These are phyloP conservation scores for Euwallacea fornicatus DNA, from an alignment of 1,140 invertebrate genomes.

Conservation along the genomic window DNA sequence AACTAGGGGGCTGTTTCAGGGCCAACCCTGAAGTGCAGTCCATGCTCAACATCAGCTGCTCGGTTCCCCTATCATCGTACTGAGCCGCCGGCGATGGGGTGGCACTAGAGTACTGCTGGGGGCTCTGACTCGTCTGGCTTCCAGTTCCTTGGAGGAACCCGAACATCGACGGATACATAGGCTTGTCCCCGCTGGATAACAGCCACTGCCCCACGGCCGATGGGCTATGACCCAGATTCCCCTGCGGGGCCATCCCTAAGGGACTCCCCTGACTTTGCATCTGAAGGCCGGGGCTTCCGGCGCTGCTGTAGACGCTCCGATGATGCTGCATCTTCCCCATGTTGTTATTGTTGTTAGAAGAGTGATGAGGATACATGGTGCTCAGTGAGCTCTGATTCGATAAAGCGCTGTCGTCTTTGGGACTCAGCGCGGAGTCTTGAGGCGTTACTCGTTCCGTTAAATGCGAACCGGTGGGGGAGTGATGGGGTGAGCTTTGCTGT, in stretches of 20 bases:
- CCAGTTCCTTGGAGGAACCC: conserved; percentile 52
- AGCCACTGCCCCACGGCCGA: conserved; percentile 56
- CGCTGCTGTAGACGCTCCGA: conserved; percentile 48
- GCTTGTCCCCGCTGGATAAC: conserved; percentile 58
- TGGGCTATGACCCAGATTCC: conserved; percentile 49
- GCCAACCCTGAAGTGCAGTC: conserved; percentile 56
- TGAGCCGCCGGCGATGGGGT: conserved; percentile 61
- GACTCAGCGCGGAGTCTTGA: conserved; percentile 53
- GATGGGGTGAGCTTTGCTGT: conserved; percentile 51
- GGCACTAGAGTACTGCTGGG: conserved; percentile 55
- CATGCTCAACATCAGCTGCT: conserved; percentile 64
- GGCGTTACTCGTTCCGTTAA: conserved; percentile 55
- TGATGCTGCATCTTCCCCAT: conserved; percentile 51
- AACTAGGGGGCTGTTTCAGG: conserved; percentile 57
- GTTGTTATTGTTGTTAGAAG: conserved; percentile 54
- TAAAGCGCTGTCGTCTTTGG: conserved; percentile 69
- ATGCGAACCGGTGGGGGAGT: conserved; percentile 48
- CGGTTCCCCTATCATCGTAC: conserved; percentile 59
- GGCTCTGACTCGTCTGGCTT: conserved; percentile 52
- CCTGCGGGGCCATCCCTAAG: conserved; percentile 42
- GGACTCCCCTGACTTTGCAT: conserved; percentile 46
- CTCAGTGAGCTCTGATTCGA: conserved; percentile 66
- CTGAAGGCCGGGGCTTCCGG: conserved; percentile 46
- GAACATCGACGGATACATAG: conserved; percentile 59
- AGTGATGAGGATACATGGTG: conserved; percentile 59